These are phyloP conservation scores for Micoletzkya japonica DNA, from an alignment of 2,888 invertebrate genomes.

Conservation along the genomic window DNA sequence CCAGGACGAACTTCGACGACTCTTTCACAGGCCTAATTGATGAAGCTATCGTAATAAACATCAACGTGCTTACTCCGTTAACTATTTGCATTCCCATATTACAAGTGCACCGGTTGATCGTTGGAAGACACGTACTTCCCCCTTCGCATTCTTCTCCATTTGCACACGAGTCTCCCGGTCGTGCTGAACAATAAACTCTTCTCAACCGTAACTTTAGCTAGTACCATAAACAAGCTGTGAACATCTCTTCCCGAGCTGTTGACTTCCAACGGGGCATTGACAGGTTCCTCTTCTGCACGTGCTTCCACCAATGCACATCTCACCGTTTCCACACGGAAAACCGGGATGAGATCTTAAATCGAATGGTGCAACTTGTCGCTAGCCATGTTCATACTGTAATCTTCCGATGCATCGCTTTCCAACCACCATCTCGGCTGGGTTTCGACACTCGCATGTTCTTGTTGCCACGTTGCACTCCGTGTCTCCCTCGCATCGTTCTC, in stretches of 20 bases:
- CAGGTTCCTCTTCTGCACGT: slow-evolving; percentile 47
- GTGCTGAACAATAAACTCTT: slow-evolving; percentile 35
- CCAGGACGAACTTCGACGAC: slow-evolving; percentile 29
- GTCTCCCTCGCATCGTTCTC: slow-evolving; percentile 45
- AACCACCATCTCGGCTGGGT: slow-evolving; percentile 45
- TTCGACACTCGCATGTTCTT: slow-evolving; percentile 47
- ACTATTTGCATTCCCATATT: slow-evolving; percentile 11
- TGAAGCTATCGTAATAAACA: background rate
- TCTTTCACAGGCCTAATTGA: slow-evolving; percentile 16
- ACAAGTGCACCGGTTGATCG: slow-evolving; percentile 19
- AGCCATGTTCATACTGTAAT: slow-evolving; percentile 7
- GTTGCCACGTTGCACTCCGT: slow-evolving; percentile 44
- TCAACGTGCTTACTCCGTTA: background rate
- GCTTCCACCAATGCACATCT: slow-evolving; percentile 38
- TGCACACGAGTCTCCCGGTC: slow-evolving; percentile 53
- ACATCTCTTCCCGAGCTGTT: slow-evolving; percentile 8
- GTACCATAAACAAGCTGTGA: background rate
- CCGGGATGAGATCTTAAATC: slow-evolving; percentile 51
- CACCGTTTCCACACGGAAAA: slow-evolving; percentile 54
- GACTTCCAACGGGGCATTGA: slow-evolving; percentile 39
- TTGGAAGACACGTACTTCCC: slow-evolving; percentile 31
- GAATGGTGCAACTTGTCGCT: too few species aligned
- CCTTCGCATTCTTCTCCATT: slow-evolving; percentile 48
- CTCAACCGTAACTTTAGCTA: too few species aligned
- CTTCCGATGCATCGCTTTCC: slow-evolving; percentile 24